phyloP scores from a whole-genome alignment of 2,797 vertebrate species.

The Setipinna tenuifilis region DNA sequence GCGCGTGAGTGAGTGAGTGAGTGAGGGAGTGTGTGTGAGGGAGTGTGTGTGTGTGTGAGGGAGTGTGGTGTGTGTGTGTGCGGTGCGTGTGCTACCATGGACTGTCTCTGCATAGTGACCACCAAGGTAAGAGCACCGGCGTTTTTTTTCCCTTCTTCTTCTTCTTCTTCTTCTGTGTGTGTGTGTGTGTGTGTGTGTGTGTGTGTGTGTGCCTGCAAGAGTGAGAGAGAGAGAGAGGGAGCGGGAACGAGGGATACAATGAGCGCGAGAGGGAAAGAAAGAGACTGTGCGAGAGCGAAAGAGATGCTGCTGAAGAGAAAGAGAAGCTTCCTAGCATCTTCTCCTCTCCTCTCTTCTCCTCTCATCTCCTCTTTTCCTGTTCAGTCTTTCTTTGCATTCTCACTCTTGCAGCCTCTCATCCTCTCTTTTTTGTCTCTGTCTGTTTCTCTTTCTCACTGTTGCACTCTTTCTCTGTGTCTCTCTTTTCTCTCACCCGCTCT shows the following conservation, averaged over 20 bases:
- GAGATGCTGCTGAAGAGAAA: background rate
- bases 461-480: background rate
- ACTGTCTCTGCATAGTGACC: slow-evolving; percentile 65
- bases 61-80: slow-evolving; percentile 3
- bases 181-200: slow-evolving; percentile 10
- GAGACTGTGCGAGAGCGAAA: background rate
- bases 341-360: too few relatives aligned
- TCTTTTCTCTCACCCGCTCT: background rate
- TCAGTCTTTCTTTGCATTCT: background rate
- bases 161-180: background rate
- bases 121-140: slow-evolving; percentile 57
- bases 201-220: background rate
- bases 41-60: too few relatives aligned
- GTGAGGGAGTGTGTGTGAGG: too few relatives aligned
- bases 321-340: background rate
- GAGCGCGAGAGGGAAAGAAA: background rate
- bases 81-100: slow-evolving; percentile 49
- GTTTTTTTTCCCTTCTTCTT: background rate
- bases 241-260: background rate
- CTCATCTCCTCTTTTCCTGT: too few relatives aligned
- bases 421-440: background rate
- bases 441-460: background rate
- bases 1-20: background rate
- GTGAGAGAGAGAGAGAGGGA: slow-evolving; percentile 10
- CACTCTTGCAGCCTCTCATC: background rate